phyloP scores from a whole-genome alignment of 2,888 invertebrate genomes.

The Ochropacha duplaris region DNA sequence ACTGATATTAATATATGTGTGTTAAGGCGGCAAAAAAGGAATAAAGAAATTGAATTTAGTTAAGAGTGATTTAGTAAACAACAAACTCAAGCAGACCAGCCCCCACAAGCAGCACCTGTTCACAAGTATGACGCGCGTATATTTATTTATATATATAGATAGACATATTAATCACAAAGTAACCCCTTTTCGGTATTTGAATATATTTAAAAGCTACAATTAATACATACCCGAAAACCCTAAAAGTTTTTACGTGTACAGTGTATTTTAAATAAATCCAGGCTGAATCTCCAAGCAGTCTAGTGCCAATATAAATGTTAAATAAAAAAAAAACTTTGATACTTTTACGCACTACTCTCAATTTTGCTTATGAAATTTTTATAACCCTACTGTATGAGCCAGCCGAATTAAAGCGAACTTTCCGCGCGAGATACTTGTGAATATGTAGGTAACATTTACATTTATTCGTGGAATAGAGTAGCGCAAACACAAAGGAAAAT shows the following conservation, averaged over 20 bases:
- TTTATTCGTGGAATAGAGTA: slow-evolving; percentile 49
- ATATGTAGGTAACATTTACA: slow-evolving; percentile 43
- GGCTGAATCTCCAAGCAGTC: neutral
- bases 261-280: neutral
- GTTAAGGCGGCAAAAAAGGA: too few species aligned
- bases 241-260: neutral
- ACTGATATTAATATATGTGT: too few species aligned
- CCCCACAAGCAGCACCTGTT: too few species aligned
- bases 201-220: neutral
- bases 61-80: too few species aligned
- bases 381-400: slow-evolving; percentile 12
- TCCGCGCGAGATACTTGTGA: slow-evolving; percentile 32
- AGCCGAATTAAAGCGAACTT: slow-evolving; percentile 38
- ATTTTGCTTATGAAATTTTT: slow-evolving; percentile 16
- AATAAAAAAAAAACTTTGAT: neutral
- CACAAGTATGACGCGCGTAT: too few species aligned
- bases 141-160: too few species aligned
- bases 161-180: too few species aligned
- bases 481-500: slow-evolving; percentile 48
- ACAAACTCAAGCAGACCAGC: too few species aligned
- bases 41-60: too few species aligned
- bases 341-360: neutral
- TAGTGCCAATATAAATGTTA: neutral
- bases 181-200: too few species aligned
- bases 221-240: neutral